phyloP scores from a whole-genome alignment of 2,888 invertebrate genomes.

The Osedax frankpressi region DNA sequence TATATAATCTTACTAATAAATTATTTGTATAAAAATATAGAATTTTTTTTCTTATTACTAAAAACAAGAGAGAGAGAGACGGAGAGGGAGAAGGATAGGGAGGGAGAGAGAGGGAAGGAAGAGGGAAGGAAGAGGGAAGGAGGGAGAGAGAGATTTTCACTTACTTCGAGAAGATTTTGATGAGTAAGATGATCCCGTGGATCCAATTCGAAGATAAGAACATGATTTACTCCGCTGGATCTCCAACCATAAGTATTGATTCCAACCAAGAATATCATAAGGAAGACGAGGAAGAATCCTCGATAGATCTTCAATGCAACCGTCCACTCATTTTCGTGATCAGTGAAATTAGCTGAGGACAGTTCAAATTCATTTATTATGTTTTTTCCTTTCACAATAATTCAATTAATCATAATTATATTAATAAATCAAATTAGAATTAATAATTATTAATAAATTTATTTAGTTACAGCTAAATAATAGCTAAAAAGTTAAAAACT shows the following conservation, averaged over 20 bases:
- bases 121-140: not conserved
- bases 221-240: conserved; percentile 91
- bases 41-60: no score
- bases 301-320: conserved; percentile 83
- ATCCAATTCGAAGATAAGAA: conserved; percentile 89
- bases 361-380: no score
- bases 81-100: not conserved
- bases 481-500: no score
- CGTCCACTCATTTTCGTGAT: conserved; percentile 40
- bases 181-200: conserved; percentile 76
- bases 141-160: not conserved
- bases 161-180: conserved; percentile 76
- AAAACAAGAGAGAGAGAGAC: not conserved
- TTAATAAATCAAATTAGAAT: no score
- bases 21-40: no score
- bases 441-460: no score
- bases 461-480: no score
- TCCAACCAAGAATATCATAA: conserved; percentile 84
- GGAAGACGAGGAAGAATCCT: conserved; percentile 77
- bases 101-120: not conserved
- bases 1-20: no score
- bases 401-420: no score
- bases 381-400: no score
- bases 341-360: conserved; percentile 12
- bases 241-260: conserved; percentile 94